Evolutionary conservation across 2,113 vertebrate genomes (phyloP).

Genomic region (Lepisosteus oculatus): DNA sequence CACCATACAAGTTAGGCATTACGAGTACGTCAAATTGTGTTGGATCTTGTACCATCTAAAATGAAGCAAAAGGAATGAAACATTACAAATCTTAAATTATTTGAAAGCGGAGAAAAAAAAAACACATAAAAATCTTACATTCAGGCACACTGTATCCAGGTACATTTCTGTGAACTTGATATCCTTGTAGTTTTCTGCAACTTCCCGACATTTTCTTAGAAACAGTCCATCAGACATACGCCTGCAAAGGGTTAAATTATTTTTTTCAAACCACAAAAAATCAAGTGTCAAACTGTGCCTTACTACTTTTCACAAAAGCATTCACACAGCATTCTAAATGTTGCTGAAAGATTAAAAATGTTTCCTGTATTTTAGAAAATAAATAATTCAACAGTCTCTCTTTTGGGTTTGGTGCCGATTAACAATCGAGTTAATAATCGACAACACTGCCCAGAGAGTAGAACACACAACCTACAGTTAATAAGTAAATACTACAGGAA

Average conservation of each 20-base stretch:
- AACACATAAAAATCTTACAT: constrained; percentile 65
- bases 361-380: not conserved
- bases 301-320: too few species aligned
- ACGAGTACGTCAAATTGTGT: constrained; percentile 92
- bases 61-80: constrained; percentile 23
- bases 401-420: too few species aligned
- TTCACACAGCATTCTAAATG: too few species aligned
- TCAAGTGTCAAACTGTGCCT: too few species aligned
- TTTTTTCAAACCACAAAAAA: too few species aligned
- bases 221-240: constrained; percentile 96
- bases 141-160: constrained; percentile 93
- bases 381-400: too few species aligned
- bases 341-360: not conserved
- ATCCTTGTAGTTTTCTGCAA: constrained; percentile 91
- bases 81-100: constrained; percentile 6
- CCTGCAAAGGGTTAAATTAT: constrained; percentile 60
- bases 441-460: too few species aligned
- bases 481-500: too few species aligned
- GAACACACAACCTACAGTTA: too few species aligned
- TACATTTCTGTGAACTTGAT: constrained; percentile 98
- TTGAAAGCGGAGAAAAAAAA: not conserved
- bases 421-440: too few species aligned
- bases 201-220: constrained; percentile 89
- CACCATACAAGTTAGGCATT: constrained; percentile 95
- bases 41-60: constrained; percentile 94